Evolutionary conservation across 2,113 vertebrate genomes (phyloP), one percentile per base, ranked within the genome.

Genomic region (Daphoenositta chrysoptera): DNA sequence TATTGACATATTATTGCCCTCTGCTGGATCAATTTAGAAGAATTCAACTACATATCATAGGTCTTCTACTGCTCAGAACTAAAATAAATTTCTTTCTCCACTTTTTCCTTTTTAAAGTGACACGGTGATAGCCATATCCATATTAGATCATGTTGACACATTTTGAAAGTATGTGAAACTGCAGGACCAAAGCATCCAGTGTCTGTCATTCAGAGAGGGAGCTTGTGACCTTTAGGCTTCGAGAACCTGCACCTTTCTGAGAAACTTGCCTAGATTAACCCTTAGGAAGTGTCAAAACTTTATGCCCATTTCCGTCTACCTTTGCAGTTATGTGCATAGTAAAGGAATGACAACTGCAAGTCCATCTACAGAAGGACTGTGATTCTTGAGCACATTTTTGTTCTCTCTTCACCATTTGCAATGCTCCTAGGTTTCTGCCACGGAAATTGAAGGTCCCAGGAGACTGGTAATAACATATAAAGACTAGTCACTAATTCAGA

Each of bases 1-100:
- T 92, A 93, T 95, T 96, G 92, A 95, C 88, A 95, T 96, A 86
- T 96, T 86, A 90, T 96, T 97, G 95, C 93, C 95, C 96, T 95
- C 96, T 96, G 82, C 95, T 97, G 93, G 94, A 96, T 96, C 68
- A 1, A 87, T 93, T 94, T 73, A 96, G 93, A 96, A 95, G 94
- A 86, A 83, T 96, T 93, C 64, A 81, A 31, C 40, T 93, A 86
- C 27, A 16, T 71, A 63, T 80, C 50, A 83, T 23, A 16, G 39
- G 12, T 85, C 78, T 95, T 87, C 76, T 68, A 45, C 70, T 39
- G 8, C 39, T 88, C 42, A 83, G 54, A 88, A 66, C 21, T 40
- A 79, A 93, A 93, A 85, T 33, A 33, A 91, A 86, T 63, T 71
- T 37, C 15, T 78, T 15, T 64, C 45, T 84, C 60, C 31, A 12